Conservation (phyloP, 2,888 invertebrate genomes). For the Chrysomela aeneicollis region DNA sequence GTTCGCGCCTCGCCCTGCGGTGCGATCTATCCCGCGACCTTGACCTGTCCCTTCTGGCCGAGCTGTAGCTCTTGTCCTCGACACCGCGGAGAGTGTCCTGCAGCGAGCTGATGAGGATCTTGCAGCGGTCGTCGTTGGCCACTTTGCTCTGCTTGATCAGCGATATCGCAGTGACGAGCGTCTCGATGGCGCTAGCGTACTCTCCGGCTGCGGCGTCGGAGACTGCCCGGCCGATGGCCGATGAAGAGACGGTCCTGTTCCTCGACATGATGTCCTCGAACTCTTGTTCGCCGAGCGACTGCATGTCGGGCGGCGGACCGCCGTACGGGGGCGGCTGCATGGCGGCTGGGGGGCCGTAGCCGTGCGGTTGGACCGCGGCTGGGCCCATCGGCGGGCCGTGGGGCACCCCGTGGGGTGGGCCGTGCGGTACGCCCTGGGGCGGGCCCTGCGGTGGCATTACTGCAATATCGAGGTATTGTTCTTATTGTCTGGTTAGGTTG, state of each 20-base stretch:
- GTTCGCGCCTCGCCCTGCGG: constrained; percentile 57
- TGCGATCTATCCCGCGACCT: constrained; percentile 59
- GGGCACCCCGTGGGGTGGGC: constrained; percentile 69
- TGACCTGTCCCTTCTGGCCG: constrained; percentile 69
- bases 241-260: constrained; percentile 96
- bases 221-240: constrained; percentile 93
- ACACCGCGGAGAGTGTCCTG: constrained; percentile 94
- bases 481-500: constrained; percentile 25
- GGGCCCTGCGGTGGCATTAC: constrained; percentile 71
- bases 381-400: constrained; percentile 74
- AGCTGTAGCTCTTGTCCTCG: constrained; percentile 95
- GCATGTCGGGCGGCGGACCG: constrained; percentile 70
- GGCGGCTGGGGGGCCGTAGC: constrained; percentile 64
- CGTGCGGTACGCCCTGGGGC: constrained; percentile 68
- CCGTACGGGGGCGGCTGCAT: constrained; percentile 67
- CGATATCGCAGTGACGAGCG: constrained; percentile 97
- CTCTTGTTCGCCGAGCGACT: constrained; percentile 87
- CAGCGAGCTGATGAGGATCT: constrained; percentile 94
- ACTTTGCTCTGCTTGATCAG: constrained; percentile 95
- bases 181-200: constrained; percentile 98
- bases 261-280: constrained; percentile 98
- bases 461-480: constrained; percentile 33
- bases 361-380: constrained; percentile 59
- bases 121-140: constrained; percentile 95
- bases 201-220: constrained; percentile 98